Percentiles rank a stretch among this genome's conserved stretches.
Conservation (phyloP, 1,140 invertebrate species). For the Sipha flava region DNA sequence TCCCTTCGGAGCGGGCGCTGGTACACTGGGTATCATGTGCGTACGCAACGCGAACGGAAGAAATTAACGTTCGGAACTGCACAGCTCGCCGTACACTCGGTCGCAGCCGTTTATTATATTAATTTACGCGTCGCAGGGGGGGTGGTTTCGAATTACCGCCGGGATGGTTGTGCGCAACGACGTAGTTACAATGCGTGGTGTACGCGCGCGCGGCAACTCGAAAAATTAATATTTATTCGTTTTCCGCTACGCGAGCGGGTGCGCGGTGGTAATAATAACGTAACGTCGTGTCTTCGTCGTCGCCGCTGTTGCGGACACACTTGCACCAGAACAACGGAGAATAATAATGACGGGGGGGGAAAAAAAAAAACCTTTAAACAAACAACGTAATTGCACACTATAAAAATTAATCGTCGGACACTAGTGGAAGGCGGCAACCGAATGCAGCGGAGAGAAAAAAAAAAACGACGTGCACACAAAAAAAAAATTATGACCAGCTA, state of each 20-base stretch:
- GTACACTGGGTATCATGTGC: not conserved
- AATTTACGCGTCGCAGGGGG: not conserved
- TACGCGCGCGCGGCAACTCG: not conserved
- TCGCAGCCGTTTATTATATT: no score
- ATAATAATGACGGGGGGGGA: not conserved
- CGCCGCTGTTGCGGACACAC: no score
- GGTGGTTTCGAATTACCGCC: not conserved
- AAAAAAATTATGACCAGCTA: not conserved
- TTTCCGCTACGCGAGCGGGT: not conserved
- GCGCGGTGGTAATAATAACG: not conserved
- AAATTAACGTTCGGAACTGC: conserved; percentile 14
- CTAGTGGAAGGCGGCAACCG: not conserved
- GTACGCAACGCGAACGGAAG: not conserved
- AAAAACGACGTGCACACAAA: not conserved
- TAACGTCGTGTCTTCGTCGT: no score
- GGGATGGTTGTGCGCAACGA: not conserved
- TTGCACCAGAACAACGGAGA: not conserved
- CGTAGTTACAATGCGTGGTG: not conserved
- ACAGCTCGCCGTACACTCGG: no score
- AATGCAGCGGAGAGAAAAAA: not conserved
- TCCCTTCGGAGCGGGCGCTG: not conserved
- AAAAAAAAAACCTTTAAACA: not conserved
- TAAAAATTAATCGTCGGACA: conserved; percentile 10
- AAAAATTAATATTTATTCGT: not conserved
- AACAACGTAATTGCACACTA: conserved; percentile 6